These are phyloP conservation scores for Riparia riparia DNA, from an alignment of 2,113 vertebrate species.

Conservation along the genomic window DNA sequence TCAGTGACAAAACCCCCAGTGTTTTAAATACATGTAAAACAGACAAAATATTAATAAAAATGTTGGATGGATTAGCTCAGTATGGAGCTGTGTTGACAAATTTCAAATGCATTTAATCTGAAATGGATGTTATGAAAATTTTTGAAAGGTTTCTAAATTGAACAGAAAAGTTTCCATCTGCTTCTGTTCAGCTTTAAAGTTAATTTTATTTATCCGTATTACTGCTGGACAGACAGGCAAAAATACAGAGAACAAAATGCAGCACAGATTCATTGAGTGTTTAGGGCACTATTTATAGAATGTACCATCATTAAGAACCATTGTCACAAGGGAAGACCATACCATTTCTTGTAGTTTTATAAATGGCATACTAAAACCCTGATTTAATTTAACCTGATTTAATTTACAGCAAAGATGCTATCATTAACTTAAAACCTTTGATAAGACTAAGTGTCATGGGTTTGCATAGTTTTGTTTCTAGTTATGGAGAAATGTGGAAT, in stretches of 20 bases:
- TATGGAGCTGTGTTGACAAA: not conserved
- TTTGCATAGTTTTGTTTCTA: no score
- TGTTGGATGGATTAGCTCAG: not conserved
- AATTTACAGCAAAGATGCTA: not conserved
- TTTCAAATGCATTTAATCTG: not conserved
- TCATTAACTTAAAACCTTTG: not conserved
- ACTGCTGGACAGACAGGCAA: not conserved
- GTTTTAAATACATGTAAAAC: not conserved
- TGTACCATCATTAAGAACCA: not conserved
- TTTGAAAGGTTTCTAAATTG: not conserved
- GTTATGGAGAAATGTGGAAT: no score
- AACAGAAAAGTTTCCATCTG: not conserved
- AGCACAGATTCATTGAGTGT: not conserved
- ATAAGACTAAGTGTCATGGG: not conserved
- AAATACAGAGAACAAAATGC: not conserved
- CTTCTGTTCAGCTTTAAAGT: not conserved
- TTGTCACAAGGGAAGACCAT: not conserved
- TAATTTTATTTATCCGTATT: not conserved
- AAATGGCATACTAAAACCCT: not conserved
- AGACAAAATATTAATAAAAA: not conserved
- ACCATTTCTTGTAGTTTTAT: not conserved
- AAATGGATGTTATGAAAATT: not conserved
- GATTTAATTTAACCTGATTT: not conserved
- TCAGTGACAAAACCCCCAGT: not conserved
- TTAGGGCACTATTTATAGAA: not conserved